These are phyloP conservation scores for Wiebesia pumilae DNA, from an alignment of 1,140 invertebrate species.

Conservation along the genomic window DNA sequence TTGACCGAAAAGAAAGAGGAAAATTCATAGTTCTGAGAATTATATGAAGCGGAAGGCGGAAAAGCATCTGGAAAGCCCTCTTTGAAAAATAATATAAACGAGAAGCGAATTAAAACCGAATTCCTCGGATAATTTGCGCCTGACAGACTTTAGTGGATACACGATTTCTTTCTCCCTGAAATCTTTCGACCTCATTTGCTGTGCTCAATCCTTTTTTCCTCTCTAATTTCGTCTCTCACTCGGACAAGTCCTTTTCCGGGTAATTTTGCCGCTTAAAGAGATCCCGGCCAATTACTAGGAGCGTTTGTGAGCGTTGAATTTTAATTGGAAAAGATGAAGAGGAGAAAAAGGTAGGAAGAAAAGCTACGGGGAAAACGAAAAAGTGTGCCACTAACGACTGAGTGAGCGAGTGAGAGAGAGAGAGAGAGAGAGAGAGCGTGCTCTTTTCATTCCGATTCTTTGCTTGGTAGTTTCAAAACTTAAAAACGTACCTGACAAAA, in stretches of 20 bases:
- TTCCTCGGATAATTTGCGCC: constrained; percentile 28
- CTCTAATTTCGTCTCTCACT: constrained; percentile 13
- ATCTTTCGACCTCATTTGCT: constrained; percentile 8
- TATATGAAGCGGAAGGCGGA: neutral
- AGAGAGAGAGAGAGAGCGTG: neutral
- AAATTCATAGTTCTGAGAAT: neutral
- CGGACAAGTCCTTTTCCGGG: constrained; percentile 61
- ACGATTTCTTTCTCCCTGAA: neutral
- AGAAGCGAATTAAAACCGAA: constrained; percentile 12
- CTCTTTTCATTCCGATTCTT: constrained; percentile 34
- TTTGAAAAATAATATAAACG: neutral
- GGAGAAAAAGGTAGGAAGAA: constrained; percentile 44
- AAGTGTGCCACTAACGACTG: constrained; percentile 27
- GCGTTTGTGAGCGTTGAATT: constrained; percentile 70
- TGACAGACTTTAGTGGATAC: neutral
- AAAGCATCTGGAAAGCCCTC: neutral
- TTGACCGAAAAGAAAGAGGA: too few species aligned
- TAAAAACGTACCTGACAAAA: constrained; percentile 29
- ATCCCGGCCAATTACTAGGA: constrained; percentile 71
- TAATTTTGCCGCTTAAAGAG: constrained; percentile 73
- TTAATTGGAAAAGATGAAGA: constrained; percentile 68
- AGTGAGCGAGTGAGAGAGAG: neutral
- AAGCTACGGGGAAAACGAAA: constrained; percentile 12
- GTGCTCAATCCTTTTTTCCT: neutral
- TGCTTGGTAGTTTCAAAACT: constrained; percentile 30